These are phyloP conservation scores for Coronaproctus castanopsis DNA, from an alignment of 2,888 invertebrate genomes.

Conservation along the genomic window DNA sequence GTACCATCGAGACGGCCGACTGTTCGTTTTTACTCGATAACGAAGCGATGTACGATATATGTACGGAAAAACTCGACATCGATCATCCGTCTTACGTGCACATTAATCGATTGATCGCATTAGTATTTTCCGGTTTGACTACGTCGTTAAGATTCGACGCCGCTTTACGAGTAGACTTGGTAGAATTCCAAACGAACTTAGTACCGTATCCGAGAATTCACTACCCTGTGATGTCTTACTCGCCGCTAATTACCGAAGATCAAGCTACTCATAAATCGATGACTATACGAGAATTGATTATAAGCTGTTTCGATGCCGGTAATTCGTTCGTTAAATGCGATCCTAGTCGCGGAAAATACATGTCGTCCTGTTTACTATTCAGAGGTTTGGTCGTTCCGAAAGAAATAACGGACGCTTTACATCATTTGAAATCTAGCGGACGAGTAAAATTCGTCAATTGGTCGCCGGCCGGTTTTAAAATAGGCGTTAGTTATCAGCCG, in stretches of 20 bases:
- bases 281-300: slow-evolving; percentile 61
- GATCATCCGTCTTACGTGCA: slow-evolving; percentile 67
- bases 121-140: slow-evolving; percentile 49
- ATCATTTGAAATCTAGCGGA: slow-evolving; percentile 52
- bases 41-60: slow-evolving; percentile 87
- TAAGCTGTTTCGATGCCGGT: slow-evolving; percentile 69
- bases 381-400: slow-evolving; percentile 77
- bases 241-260: slow-evolving; percentile 48
- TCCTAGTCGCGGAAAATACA: slow-evolving; percentile 52
- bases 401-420: slow-evolving; percentile 72
- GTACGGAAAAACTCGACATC: slow-evolving; percentile 61
- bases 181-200: slow-evolving; percentile 46
- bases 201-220: slow-evolving; percentile 86
- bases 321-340: slow-evolving; percentile 42
- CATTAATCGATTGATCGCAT: slow-evolving; percentile 58
- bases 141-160: slow-evolving; percentile 73
- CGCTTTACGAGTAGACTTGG: slow-evolving; percentile 42
- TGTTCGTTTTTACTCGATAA: slow-evolving; percentile 91
- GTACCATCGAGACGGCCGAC: slow-evolving; percentile 66
- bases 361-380: slow-evolving; percentile 70
- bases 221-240: slow-evolving; percentile 55
- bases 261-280: slow-evolving; percentile 55
- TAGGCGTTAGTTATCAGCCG: slow-evolving; percentile 9
- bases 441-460: slow-evolving; percentile 75
- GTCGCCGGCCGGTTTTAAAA: slow-evolving; percentile 58